Conservation (phyloP, 1,140 invertebrate species). For the Oryzaephilus surinamensis region DNA sequence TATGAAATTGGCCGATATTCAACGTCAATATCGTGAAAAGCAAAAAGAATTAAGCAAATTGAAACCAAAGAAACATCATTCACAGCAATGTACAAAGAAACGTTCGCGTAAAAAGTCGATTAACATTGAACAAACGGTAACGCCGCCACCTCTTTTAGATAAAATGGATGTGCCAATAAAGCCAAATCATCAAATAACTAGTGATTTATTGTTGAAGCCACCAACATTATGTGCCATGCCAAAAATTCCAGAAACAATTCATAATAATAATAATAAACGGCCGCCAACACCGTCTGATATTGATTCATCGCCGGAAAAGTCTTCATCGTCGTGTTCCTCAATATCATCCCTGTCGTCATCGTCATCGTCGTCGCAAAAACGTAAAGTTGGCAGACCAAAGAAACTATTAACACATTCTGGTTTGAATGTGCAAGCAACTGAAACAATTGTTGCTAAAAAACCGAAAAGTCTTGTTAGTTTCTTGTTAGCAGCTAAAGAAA, state of each 20-base stretch:
- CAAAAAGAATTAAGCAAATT: constrained; percentile 68
- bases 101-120: constrained; percentile 34
- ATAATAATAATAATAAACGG: constrained; percentile 9
- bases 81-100: constrained; percentile 33
- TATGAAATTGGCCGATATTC: constrained; percentile 64
- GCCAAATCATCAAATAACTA: constrained; percentile 10
- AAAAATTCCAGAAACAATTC: not conserved
- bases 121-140: constrained; percentile 22
- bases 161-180: constrained; percentile 26
- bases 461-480: constrained; percentile 54
- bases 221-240: constrained; percentile 26
- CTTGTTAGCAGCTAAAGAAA: constrained; percentile 50
- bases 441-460: constrained; percentile 75
- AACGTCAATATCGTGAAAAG: constrained; percentile 71
- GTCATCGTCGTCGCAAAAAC: constrained; percentile 53
- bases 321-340: too few relatives aligned
- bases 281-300: too few relatives aligned
- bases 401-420: constrained; percentile 55
- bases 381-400: constrained; percentile 71
- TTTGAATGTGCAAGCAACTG: constrained; percentile 46
- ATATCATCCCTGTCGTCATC: not conserved
- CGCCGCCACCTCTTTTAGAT: constrained; percentile 34
- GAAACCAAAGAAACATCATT: constrained; percentile 43
- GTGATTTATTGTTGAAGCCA: constrained; percentile 31
- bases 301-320: not conserved